phyloP scores from a whole-genome alignment of 2,888 invertebrate species.

The Trichogramma dendrolimi region DNA sequence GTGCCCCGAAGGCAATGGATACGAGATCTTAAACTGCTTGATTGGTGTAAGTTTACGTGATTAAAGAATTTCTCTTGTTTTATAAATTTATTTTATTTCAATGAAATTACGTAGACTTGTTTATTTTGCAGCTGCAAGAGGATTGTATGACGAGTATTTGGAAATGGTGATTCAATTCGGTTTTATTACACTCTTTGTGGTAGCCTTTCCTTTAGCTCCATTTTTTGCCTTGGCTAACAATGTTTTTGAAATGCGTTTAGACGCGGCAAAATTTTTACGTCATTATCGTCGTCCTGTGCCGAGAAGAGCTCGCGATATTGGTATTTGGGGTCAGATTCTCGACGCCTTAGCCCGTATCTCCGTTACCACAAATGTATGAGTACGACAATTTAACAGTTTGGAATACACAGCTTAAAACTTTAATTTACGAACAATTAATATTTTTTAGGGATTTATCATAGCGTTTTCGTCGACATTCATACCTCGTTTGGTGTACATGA shows the following conservation, averaged over 20 bases:
- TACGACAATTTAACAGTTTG: not conserved
- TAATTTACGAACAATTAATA: slow-evolving; percentile 5
- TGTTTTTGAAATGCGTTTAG: slow-evolving; percentile 75
- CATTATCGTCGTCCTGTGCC: slow-evolving; percentile 72
- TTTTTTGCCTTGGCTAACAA: slow-evolving; percentile 79
- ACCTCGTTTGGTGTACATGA: slow-evolving; percentile 68
- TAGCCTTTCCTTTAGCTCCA: slow-evolving; percentile 81
- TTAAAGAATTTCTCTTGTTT: slow-evolving; percentile 4
- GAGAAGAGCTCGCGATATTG: slow-evolving; percentile 70
- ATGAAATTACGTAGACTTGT: not conserved
- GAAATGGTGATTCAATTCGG: slow-evolving; percentile 89
- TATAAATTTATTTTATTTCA: not conserved
- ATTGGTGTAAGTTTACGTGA: slow-evolving; percentile 53
- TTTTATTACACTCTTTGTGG: slow-evolving; percentile 79
- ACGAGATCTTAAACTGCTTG: slow-evolving; percentile 61
- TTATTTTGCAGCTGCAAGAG: slow-evolving; percentile 55
- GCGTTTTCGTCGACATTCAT: slow-evolving; percentile 83
- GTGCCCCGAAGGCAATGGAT: slow-evolving; percentile 57
- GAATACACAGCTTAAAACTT: slow-evolving; percentile 6
- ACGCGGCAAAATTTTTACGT: slow-evolving; percentile 76
- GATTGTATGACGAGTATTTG: slow-evolving; percentile 76
- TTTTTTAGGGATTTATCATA: slow-evolving; percentile 68
- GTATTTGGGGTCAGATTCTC: slow-evolving; percentile 75
- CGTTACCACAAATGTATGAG: slow-evolving; percentile 71
- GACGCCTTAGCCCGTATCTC: slow-evolving; percentile 71